Evolutionary conservation across 2,888 invertebrate species (phyloP), one percentile per base, ranked within the genome.

Genomic region (Ctenicera cuprea): DNA sequence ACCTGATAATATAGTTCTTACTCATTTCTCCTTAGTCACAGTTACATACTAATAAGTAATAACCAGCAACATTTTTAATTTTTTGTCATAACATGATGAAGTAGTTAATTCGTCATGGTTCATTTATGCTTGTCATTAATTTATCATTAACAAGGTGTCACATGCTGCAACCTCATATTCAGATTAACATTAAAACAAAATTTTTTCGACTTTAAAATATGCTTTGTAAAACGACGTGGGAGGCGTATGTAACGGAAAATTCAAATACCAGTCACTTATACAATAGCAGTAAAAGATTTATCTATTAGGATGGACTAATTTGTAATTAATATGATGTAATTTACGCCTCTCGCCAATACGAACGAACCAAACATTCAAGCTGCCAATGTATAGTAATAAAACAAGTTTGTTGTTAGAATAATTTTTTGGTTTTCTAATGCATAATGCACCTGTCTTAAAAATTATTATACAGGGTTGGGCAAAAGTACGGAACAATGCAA

Each of bases 261-360:
- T 22, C 22, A 18, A 12, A 50, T 8, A 4, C 1, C 4, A 50
- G 12, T 12, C 18, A 12, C 4, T 3, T 22, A 50, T 2, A 22
- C 11, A 9, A 1, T 20, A 22, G 5, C 50, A 16, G 45, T 16
- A 18, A 18, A 9, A 50, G 50, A 50, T 50, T 50, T 50, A 50
- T 50, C 22, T 50, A 1, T 1, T 3, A 22, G 50, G 18, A 50
- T 50, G 50, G 11, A 22, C 22, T 50, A 50, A 22, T 50, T 22
- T 50, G 50, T 50, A 50, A 50, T 50, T 50, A 50, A 50, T 50
- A 50, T 50, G 18, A 50, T 50, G 50, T 50, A 50, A 50, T 50
- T 50, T 50, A 50, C 50, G 50, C 50, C 50, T 50, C 50, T 50
- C 50, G 18, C 50, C 22, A 20, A 50, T 20, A 12, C 18, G 22